A percentile compares a stretch with the other conserved stretches of the same genome.
phyloP scores from a whole-genome alignment of 2,888 invertebrate species.

The Tridacna gigas region DNA sequence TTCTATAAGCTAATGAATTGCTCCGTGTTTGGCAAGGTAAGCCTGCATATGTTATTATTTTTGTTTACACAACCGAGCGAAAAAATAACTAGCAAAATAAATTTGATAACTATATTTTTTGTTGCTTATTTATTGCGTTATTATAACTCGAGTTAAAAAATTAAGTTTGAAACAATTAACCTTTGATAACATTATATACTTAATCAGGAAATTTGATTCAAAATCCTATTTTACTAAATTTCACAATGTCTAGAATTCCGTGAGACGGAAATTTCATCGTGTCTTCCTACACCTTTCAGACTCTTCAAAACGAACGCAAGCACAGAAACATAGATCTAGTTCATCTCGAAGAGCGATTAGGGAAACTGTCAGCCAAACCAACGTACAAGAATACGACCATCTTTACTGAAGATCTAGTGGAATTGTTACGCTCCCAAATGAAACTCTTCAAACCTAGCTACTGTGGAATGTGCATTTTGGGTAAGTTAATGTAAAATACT shows the following conservation, averaged over 20 bases:
- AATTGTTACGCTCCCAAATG: constrained; percentile 23
- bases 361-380: constrained; percentile 40
- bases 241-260: neutral
- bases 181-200: too few relatives aligned
- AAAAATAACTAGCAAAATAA: too few relatives aligned
- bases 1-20: constrained; percentile 76
- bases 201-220: too few relatives aligned
- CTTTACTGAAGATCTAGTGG: constrained; percentile 45
- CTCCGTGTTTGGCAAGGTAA: constrained; percentile 82
- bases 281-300: constrained; percentile 26
- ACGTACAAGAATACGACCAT: constrained; percentile 40
- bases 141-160: too few relatives aligned
- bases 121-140: too few relatives aligned
- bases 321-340: constrained; percentile 43
- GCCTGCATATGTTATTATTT: too few relatives aligned
- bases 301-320: constrained; percentile 49
- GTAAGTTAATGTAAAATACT: constrained; percentile 1
- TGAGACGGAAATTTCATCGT: neutral
- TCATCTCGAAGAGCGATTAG: constrained; percentile 28
- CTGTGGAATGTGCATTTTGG: constrained; percentile 46
- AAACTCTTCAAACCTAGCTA: constrained; percentile 44
- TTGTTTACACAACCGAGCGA: too few relatives aligned
- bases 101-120: too few relatives aligned
- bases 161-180: too few relatives aligned
- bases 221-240: too few relatives aligned